Evolutionary conservation across 2,113 vertebrate genomes (phyloP).

Genomic region (Microcebus tavaratra): DNA sequence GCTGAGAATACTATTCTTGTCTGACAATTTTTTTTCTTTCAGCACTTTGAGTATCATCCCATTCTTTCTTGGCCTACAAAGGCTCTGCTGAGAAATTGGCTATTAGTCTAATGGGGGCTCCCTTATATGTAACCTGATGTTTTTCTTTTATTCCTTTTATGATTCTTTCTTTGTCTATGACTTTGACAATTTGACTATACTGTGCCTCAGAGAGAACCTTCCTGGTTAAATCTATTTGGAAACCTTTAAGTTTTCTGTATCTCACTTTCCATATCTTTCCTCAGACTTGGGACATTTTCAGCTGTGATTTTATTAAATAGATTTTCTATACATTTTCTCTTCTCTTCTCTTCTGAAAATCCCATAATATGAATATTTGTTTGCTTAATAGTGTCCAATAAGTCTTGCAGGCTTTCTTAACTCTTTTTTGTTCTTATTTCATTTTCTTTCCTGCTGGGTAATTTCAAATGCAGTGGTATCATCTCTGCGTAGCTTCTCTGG

Average conservation of each 20-base stretch:
- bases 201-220: not conserved
- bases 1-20: not conserved
- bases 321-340: not conserved
- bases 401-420: not conserved
- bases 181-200: not conserved
- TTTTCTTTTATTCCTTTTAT: not conserved
- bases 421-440: not conserved
- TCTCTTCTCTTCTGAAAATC: not conserved
- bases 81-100: not conserved
- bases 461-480: not conserved
- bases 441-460: not conserved
- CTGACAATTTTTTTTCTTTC: not conserved
- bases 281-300: not conserved
- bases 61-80: not conserved
- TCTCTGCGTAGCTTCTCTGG: not conserved
- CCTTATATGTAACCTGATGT: not conserved
- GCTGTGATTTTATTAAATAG: not conserved
- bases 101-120: not conserved
- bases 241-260: not conserved
- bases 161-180: not conserved
- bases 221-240: not conserved
- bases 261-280: not conserved
- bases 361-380: not conserved
- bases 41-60: not conserved
- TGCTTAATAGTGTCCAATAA: not conserved